Evolutionary conservation across 2,113 vertebrate species (phyloP), one percentile per base, ranked within the genome.

Genomic region (Macquaria ambigua): DNA sequence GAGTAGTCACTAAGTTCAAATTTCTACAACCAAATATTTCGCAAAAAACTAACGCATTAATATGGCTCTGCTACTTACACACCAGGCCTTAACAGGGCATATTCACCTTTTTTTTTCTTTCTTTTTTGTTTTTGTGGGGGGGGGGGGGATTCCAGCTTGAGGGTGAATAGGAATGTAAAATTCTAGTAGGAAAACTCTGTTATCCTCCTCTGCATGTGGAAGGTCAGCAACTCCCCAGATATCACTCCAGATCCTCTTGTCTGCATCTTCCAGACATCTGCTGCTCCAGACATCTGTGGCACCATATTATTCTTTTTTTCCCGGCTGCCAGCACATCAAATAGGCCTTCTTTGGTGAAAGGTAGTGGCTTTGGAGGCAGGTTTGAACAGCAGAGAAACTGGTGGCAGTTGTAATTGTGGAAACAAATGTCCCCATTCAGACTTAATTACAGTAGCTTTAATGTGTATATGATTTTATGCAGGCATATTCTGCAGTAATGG

Each of bases 361-460:
- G 14, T 50, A 64, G 20, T 4, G 21, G 8, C 6, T 66, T 63
- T 58, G 6, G 46, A 12, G 25, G 12, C 34, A 50, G n/a, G 31
- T 6, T 25, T n/a, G 8, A 61, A 70, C 8, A 53, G n/a, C 48
- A 73, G 43, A 73, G 34, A 21, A 15, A 46, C 28, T 25, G 8
- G 12, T 34, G 6, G 25, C 6, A 74, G 12, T 28, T 72, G 5
- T 9, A 37, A 62, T 37, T 34, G 8, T 20, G 21, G 3, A 2
- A 68, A 56, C 39, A 46, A 69, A 50, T 23, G 18, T 31, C 5
- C 3, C 25, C 3, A n/a, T 55, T 72, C 1, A 43, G 21, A 39
- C 11, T 68, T 67, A 53, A 71, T 74, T 81, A 61, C 12, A 78
- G 12, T 23, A 79, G 63, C 43, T 64, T 52, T 61, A 58, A 41